Conservation (phyloP, 2,888 invertebrate species). For the Toxonevra muliebris region DNA sequence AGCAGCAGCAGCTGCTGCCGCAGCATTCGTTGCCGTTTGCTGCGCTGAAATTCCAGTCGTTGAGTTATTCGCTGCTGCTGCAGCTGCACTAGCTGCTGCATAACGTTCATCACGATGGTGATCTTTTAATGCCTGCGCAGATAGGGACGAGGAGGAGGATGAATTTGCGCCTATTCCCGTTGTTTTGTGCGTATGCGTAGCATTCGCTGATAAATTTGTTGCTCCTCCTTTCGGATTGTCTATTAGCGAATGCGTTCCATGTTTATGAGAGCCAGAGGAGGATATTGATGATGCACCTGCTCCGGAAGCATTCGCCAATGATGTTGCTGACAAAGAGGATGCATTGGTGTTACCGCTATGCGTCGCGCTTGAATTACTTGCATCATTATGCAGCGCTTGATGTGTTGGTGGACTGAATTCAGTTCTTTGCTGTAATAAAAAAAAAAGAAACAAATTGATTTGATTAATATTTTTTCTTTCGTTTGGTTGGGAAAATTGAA, state of each 20-base stretch:
- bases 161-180: constrained; percentile 2
- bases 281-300: constrained; percentile 37
- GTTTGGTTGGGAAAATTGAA: no score
- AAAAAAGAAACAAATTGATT: constrained; percentile 27
- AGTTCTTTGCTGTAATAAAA: constrained; percentile 61
- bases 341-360: constrained; percentile 42
- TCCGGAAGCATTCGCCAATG: constrained; percentile 29
- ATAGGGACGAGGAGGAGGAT: constrained; percentile 16
- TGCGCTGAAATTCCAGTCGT: constrained; percentile 19
- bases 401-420: constrained; percentile 62
- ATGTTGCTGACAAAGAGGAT: constrained; percentile 41
- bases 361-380: constrained; percentile 33
- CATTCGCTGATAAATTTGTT: constrained; percentile 24
- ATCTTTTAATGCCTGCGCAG: constrained; percentile 41
- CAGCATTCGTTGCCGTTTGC: constrained; percentile 22
- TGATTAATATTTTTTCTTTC: no score
- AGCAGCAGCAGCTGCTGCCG: constrained; percentile 35
- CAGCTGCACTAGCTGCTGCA: constrained; percentile 41
- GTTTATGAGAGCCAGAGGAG: constrained; percentile 29
- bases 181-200: constrained; percentile 36
- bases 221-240: constrained; percentile 16
- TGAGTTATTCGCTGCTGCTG: constrained; percentile 40
- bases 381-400: constrained; percentile 47
- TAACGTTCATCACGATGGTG: constrained; percentile 44
- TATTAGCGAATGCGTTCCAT: not conserved